Percentiles rank a stretch among this genome's conserved stretches.
These are phyloP conservation scores for Phalanger gymnotis DNA, from an alignment of 2,797 vertebrate genomes.

Conservation along the genomic window DNA sequence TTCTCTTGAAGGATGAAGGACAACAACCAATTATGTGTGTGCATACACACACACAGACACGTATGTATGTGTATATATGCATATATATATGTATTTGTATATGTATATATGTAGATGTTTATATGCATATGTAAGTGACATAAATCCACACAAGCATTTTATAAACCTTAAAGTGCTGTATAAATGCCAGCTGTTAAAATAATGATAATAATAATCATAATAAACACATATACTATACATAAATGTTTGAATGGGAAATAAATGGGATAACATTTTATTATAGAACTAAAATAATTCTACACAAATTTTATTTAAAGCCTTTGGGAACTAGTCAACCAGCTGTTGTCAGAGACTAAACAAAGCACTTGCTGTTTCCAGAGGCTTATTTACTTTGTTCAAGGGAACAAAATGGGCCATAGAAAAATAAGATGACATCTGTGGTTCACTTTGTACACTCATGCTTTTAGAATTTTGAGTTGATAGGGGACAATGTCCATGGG, in stretches of 20 bases:
- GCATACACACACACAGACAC: too few species aligned
- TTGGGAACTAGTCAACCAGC: conserved; percentile 56
- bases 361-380: conserved; percentile 45
- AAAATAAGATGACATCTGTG: conserved; percentile 61
- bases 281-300: conserved; percentile 15
- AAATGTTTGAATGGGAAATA: conserved; percentile 40
- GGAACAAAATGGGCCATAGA: conserved; percentile 68
- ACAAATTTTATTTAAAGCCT: conserved; percentile 52
- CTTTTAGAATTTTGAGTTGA: conserved; percentile 45
- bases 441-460: conserved; percentile 60
- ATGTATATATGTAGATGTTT: background rate
- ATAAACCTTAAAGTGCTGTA: background rate
- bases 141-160: background rate
- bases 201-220: background rate
- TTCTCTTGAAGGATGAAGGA: too few species aligned
- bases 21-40: too few species aligned
- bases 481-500: background rate
- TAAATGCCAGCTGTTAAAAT: background rate
- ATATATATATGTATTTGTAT: too few species aligned
- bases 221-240: background rate
- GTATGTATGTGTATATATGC: too few species aligned
- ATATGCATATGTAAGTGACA: background rate
- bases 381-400: conserved; percentile 55
- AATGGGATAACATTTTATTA: conserved; percentile 25
- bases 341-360: conserved; percentile 69